Percentiles rank a stretch among this genome's conserved stretches.
phyloP scores from a whole-genome alignment of 1,140 invertebrate species.

The Chelonus insularis region DNA sequence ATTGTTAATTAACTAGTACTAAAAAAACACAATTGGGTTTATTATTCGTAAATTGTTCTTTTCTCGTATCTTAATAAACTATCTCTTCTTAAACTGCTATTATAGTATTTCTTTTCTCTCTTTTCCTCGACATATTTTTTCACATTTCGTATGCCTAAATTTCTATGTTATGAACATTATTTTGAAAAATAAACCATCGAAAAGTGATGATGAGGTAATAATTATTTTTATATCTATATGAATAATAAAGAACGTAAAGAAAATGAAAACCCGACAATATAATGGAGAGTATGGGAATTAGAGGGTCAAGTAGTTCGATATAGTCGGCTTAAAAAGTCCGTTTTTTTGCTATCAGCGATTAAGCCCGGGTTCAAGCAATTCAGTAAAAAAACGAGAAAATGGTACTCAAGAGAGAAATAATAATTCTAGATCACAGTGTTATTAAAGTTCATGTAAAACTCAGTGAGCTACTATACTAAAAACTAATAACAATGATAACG shows the following conservation, averaged over 20 bases:
- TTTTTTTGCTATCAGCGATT: conserved; percentile 31
- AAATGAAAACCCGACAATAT: neutral
- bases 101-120: too few species aligned
- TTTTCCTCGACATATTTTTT: too few species aligned
- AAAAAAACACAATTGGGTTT: too few species aligned
- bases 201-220: neutral
- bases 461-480: too few species aligned
- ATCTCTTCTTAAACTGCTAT: too few species aligned
- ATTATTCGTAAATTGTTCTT: too few species aligned
- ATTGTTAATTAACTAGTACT: too few species aligned
- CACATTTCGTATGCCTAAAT: too few species aligned
- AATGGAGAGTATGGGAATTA: neutral
- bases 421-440: conserved; percentile 11
- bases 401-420: neutral
- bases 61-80: too few species aligned
- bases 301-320: conserved; percentile 19
- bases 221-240: neutral
- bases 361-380: conserved; percentile 19
- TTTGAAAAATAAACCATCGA: too few species aligned
- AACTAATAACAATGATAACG: too few species aligned
- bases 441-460: conserved; percentile 25
- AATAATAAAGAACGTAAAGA: neutral
- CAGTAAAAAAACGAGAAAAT: conserved; percentile 14
- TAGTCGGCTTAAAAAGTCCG: conserved; percentile 30
- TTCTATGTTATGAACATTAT: too few species aligned